Conservation (phyloP, 1,140 invertebrate genomes). For the Drosophila suzukii region DNA sequence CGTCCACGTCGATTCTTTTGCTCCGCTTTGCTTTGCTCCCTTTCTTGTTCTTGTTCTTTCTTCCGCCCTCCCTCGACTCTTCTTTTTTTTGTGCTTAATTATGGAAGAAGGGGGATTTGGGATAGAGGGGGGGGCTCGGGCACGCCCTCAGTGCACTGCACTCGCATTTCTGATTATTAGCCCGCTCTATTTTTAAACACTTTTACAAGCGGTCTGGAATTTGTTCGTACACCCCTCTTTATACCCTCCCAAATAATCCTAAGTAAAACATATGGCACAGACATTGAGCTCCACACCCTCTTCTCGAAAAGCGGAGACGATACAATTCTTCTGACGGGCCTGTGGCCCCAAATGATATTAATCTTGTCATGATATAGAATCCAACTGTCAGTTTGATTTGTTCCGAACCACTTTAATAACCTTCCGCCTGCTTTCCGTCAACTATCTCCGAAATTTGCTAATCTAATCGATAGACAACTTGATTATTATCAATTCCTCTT, state of each 20-base stretch:
- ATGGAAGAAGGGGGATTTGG: neutral
- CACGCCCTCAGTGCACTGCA: conserved; percentile 59
- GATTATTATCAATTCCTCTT: conserved; percentile 47
- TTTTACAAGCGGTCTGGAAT: conserved; percentile 73
- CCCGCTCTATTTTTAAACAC: conserved; percentile 66
- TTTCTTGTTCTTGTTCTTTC: conserved; percentile 11
- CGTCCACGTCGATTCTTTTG: conserved; percentile 28
- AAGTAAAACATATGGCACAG: conserved; percentile 37
- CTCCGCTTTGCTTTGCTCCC: conserved; percentile 13
- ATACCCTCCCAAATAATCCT: neutral
- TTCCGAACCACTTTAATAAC: conserved; percentile 1
- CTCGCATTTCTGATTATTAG: conserved; percentile 63
- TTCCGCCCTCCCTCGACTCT: conserved; percentile 1
- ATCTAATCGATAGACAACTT: conserved; percentile 66
- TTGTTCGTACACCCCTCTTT: conserved; percentile 20
- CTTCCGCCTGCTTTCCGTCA: conserved; percentile 3
- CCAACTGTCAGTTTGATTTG: conserved; percentile 54
- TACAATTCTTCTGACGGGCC: conserved; percentile 31
- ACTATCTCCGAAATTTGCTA: conserved; percentile 52
- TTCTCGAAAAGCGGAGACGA: conserved; percentile 22
- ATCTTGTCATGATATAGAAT: conserved; percentile 65
- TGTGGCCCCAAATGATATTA: conserved; percentile 54
- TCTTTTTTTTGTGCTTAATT: conserved; percentile 54
- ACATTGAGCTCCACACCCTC: conserved; percentile 8
- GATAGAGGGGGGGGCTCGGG: conserved; percentile 11